Evolutionary conservation across 1,140 invertebrate species (phyloP).

Genomic region (Cotesia typhae): DNA sequence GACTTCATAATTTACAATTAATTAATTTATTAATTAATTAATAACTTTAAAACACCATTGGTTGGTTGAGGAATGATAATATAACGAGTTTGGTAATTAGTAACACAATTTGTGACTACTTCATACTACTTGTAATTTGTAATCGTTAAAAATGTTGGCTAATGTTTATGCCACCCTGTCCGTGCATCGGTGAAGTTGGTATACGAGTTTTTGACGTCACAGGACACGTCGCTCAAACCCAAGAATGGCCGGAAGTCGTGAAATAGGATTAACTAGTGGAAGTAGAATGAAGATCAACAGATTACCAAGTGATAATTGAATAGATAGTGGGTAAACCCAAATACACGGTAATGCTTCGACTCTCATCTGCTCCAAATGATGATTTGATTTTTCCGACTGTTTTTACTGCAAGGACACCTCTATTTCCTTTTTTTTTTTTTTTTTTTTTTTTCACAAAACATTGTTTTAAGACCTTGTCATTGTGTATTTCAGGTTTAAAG

Average conservation of each 20-base stretch:
- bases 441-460: slow-evolving; percentile 20
- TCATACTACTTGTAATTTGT: not conserved
- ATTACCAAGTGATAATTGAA: slow-evolving; percentile 65
- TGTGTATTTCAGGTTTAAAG: too few species aligned
- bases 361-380: not conserved
- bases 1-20: not conserved
- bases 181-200: slow-evolving; percentile 50
- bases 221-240: slow-evolving; percentile 64
- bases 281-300: slow-evolving; percentile 47
- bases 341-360: not conserved
- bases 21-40: slow-evolving; percentile 1
- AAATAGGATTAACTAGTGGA: slow-evolving; percentile 62
- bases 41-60: too few species aligned
- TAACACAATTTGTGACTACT: too few species aligned
- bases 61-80: too few species aligned
- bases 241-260: slow-evolving; percentile 66
- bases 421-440: slow-evolving; percentile 1
- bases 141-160: slow-evolving; percentile 8
- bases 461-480: slow-evolving; percentile 17
- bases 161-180: slow-evolving; percentile 34
- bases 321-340: slow-evolving; percentile 51
- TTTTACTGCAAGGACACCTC: not conserved
- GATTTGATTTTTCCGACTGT: slow-evolving; percentile 23
- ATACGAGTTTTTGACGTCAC: slow-evolving; percentile 54
- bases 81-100: too few species aligned